Base-by-base conservation (phyloP, 2,888 invertebrate species). In the Drosophila tanythrix region DNA sequence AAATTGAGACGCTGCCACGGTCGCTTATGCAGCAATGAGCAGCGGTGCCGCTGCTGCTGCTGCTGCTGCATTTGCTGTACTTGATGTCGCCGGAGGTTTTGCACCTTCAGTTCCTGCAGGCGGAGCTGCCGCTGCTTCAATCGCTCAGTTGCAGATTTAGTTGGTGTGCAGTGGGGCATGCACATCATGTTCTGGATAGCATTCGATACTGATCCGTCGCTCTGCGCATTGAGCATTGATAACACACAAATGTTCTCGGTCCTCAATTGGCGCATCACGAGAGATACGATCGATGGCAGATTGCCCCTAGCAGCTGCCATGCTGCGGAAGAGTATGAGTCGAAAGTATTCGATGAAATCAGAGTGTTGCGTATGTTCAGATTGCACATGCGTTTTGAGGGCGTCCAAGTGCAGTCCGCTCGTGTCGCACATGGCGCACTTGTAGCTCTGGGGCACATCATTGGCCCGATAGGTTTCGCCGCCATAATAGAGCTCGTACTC, bases 401-500 rank as follows among this genome's bases (percentile, higher is more conserved):
- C 8, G 25, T 4, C 15, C 4, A 56, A 13, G n/a, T 56, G 13
- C 1, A 56, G 25, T 7, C 56, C 56, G 3, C 0, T 27, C 38
- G 3, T 8, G 0, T 56, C 35, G 31, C 83, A 83, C 2, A 83
- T 18, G 1, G 74, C 84, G 18, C 83, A 83, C 56, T 74, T 87
- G 31, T 79, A 83, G 64, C 83, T 83, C 74, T 83, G 88, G 4
- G 61, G 65, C 21, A 69, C 57, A 13, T 56, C 48, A n/a, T 56
- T 2, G 10, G 33, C 38, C 21, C 6, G n/a, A 27, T 70, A 78
- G 1, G n/a, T 0, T 21, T 83, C 88, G 1, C 67, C 67, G 5
- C 56, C 88, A 33, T 73, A 83, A 59, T 76, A 83, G 3, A 76
- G 48, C 25, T 65, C 67, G 36, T 40, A 81, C 5, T 79, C 79